Conservation (phyloP, 2,797 vertebrate genomes). For the Telmatherina bonti region DNA sequence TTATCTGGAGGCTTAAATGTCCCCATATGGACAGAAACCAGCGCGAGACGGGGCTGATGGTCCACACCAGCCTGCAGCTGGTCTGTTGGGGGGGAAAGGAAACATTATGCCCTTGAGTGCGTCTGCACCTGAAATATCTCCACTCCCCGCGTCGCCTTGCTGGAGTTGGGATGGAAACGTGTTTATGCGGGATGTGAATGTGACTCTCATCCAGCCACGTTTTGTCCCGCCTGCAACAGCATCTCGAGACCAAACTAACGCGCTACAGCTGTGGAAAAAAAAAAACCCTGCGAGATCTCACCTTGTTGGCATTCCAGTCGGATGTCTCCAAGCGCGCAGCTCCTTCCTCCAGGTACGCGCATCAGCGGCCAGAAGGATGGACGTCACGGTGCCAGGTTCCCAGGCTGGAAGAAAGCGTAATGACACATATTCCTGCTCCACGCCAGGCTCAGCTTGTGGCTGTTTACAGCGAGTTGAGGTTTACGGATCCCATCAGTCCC, state of each 20-base stretch:
- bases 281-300: slow-evolving; percentile 70
- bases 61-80: slow-evolving; percentile 14
- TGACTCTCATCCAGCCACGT: no score
- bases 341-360: slow-evolving; percentile 58
- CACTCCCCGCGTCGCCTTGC: slow-evolving; percentile 38
- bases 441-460: slow-evolving; percentile 22
- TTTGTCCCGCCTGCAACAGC: neutral
- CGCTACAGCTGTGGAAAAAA: slow-evolving; percentile 17
- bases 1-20: neutral
- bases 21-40: neutral
- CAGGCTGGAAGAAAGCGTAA: slow-evolving; percentile 16
- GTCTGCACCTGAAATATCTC: slow-evolving; percentile 45
- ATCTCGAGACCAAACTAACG: slow-evolving; percentile 7
- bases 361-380: slow-evolving; percentile 15
- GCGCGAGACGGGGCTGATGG: neutral
- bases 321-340: slow-evolving; percentile 58
- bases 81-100: neutral
- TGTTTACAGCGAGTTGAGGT: slow-evolving; percentile 48
- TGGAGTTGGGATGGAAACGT: slow-evolving; percentile 15
- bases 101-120: slow-evolving; percentile 67
- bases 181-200: neutral
- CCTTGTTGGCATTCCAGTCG: slow-evolving; percentile 78
- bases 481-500: slow-evolving; percentile 59
- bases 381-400: slow-evolving; percentile 16
- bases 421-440: slow-evolving; percentile 44